These are phyloP conservation scores for Dermolepida albohirtum DNA, from an alignment of 2,888 invertebrate species.

Conservation along the genomic window DNA sequence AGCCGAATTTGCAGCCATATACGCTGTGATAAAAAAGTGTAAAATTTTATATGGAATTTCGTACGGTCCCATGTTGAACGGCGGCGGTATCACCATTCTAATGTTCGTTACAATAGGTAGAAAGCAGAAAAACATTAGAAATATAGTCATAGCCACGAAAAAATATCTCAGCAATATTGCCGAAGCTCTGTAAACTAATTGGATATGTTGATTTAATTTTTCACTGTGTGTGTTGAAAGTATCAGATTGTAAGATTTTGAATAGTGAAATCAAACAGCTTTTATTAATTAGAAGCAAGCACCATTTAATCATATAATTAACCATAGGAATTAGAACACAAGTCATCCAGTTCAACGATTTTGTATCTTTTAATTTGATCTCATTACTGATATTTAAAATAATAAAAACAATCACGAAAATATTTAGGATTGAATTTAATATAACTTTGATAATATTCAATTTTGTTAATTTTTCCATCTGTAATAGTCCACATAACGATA, in stretches of 20 bases:
- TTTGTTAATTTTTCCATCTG: background rate
- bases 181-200: background rate
- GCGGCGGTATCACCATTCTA: slow-evolving; percentile 6
- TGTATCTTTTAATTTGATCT: background rate
- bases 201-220: slow-evolving; percentile 3
- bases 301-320: background rate
- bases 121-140: slow-evolving; percentile 2
- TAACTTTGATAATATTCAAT: background rate
- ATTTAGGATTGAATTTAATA: background rate
- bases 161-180: slow-evolving; percentile 2
- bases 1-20: slow-evolving; percentile 10
- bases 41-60: slow-evolving; percentile 1
- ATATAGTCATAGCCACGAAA: background rate
- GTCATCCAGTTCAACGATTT: slow-evolving; percentile 6
- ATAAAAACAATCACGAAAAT: background rate
- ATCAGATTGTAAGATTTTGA: background rate
- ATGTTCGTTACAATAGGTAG: slow-evolving; percentile 1
- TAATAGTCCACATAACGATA: slow-evolving; percentile 5
- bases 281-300: background rate
- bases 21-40: background rate
- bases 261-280: background rate
- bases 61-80: slow-evolving; percentile 1
- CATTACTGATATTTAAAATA: slow-evolving; percentile 1
- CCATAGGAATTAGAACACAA: slow-evolving; percentile 3
- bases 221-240: slow-evolving; percentile 7